Evolutionary conservation across 2,888 invertebrate genomes (phyloP).

Genomic region (Sisyra terminalis): DNA sequence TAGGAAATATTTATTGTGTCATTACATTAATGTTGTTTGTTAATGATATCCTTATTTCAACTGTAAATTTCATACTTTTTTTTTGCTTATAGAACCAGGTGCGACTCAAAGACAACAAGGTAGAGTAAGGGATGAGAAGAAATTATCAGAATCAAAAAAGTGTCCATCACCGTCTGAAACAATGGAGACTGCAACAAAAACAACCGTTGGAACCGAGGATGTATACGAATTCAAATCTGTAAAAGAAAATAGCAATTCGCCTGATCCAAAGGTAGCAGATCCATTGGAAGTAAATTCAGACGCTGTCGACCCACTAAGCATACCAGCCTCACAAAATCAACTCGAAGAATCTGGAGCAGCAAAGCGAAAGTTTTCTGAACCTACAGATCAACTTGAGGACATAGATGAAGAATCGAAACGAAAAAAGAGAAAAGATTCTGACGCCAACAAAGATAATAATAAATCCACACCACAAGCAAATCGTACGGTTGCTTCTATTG

Average conservation of each 20-base stretch:
- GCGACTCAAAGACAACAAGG: conserved; percentile 23
- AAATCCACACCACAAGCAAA: conserved; percentile 26
- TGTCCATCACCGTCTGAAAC: conserved; percentile 9
- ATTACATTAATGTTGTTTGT: neutral
- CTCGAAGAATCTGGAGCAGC: conserved; percentile 18
- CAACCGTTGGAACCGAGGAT: conserved; percentile 23
- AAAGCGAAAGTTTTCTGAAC: conserved; percentile 15
- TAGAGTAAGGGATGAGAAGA: conserved; percentile 41
- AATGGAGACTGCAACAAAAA: conserved; percentile 15
- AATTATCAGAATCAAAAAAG: conserved; percentile 22
- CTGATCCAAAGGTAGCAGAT: conserved; percentile 19
- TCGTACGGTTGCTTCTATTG: conserved; percentile 21
- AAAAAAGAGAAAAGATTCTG: conserved; percentile 61
- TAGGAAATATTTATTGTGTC: too few relatives aligned
- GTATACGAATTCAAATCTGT: conserved; percentile 41
- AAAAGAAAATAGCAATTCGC: conserved; percentile 32
- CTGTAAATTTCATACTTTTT: neutral
- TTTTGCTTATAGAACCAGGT: conserved; percentile 26
- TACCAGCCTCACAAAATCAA: conserved; percentile 30
- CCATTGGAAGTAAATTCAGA: conserved; percentile 10
- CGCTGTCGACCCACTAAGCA: conserved; percentile 16
- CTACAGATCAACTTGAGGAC: conserved; percentile 34
- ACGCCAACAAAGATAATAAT: conserved; percentile 37
- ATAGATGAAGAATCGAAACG: conserved; percentile 48
- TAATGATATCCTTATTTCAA: neutral